Evolutionary conservation across 2,797 vertebrate species (phyloP).

Genomic region (Mus caroli): DNA sequence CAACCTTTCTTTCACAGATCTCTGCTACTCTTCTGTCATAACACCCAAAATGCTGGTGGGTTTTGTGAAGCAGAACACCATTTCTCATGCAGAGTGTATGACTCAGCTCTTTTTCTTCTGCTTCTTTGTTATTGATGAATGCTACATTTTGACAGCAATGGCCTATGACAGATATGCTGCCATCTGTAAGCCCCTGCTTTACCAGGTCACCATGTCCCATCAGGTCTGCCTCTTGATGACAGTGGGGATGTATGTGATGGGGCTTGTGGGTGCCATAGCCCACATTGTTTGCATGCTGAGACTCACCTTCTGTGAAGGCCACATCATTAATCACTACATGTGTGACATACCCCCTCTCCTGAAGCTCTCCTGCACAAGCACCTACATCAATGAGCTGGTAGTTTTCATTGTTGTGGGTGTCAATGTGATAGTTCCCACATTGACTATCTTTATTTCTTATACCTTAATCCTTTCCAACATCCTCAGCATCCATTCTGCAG

Average conservation of each 20-base stretch:
- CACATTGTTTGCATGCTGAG: not conserved
- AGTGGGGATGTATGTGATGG: not conserved
- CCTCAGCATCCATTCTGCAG: not conserved
- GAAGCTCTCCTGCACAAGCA: not conserved
- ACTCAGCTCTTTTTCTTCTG: slow-evolving; percentile 76
- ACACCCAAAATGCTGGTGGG: not conserved
- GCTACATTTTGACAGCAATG: slow-evolving; percentile 78
- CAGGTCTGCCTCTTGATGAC: not conserved
- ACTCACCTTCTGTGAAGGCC: not conserved
- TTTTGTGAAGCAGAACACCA: not conserved
- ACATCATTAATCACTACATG: slow-evolving; percentile 76
- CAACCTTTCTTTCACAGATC: not conserved
- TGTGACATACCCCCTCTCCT: slow-evolving; percentile 65
- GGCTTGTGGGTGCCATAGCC: not conserved
- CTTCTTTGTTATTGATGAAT: slow-evolving; percentile 75
- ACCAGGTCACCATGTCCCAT: slow-evolving; percentile 15
- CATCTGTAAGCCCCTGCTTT: slow-evolving; percentile 82
- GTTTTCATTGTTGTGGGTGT: not conserved
- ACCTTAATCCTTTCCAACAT: not conserved
- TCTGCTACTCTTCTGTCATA: not conserved
- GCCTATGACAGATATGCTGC: slow-evolving; percentile 78
- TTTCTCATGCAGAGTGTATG: slow-evolving; percentile 38
- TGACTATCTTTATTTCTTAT: not conserved
- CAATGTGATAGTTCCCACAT: not conserved
- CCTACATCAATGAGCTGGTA: not conserved